phyloP scores from a whole-genome alignment of 2,113 vertebrate genomes.

The Lipophrys pholis region DNA sequence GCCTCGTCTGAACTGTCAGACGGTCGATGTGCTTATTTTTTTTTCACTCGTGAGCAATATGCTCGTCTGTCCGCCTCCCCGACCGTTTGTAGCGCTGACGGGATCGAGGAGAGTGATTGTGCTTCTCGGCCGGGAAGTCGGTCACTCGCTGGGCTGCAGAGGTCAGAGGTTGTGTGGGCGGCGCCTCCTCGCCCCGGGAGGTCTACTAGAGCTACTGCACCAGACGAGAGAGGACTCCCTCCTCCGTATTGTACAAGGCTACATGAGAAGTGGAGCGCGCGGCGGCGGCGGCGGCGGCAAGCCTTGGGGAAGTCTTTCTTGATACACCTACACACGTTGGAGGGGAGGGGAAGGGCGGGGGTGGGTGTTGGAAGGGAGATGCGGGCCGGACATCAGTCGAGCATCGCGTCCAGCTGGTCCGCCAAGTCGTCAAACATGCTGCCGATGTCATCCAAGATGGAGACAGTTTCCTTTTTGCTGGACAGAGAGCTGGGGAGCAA shows the following conservation, averaged over 20 bases:
- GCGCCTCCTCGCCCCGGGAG: constrained; percentile 46
- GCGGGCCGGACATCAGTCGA: constrained; percentile 70
- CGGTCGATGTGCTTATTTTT: constrained; percentile 65
- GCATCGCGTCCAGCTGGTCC: constrained; percentile 80
- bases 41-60: constrained; percentile 51
- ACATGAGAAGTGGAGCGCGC: constrained; percentile 58
- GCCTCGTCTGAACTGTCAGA: constrained; percentile 18
- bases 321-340: constrained; percentile 50
- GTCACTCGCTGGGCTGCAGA: constrained; percentile 65
- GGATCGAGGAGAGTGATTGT: constrained; percentile 66
- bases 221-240: constrained; percentile 46
- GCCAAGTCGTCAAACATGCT: constrained; percentile 82
- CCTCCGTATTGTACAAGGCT: constrained; percentile 59
- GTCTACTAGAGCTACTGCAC: constrained; percentile 55
- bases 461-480: constrained; percentile 69
- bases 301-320: constrained; percentile 54
- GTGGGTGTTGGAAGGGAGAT: constrained; percentile 9
- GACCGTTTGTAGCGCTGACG: constrained; percentile 57
- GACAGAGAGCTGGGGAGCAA: constrained; percentile 43
- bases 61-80: constrained; percentile 50
- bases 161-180: constrained; percentile 74
- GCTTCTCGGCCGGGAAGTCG: constrained; percentile 67
- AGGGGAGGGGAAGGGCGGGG: constrained; percentile 3
- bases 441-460: constrained; percentile 82
- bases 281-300: constrained; percentile 35